A percentile compares a stretch with the other conserved stretches of the same genome.
phyloP scores from a whole-genome alignment of 2,113 vertebrate species.

The Ailuropoda melanoleuca region DNA sequence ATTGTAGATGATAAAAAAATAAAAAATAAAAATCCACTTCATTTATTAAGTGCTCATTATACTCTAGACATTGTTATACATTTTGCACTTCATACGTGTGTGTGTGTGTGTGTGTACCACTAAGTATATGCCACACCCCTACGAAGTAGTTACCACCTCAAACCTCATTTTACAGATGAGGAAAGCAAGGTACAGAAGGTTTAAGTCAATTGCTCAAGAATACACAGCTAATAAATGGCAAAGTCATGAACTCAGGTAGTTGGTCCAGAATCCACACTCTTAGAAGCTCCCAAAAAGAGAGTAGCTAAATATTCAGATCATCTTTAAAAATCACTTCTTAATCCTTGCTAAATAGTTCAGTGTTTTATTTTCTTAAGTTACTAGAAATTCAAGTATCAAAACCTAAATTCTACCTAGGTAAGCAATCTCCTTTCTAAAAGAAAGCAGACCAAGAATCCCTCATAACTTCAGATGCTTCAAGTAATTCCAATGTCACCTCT shows the following conservation, averaged over 20 bases:
- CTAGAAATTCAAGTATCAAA: constrained; percentile 37
- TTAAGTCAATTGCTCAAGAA: background rate
- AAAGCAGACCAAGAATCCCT: background rate
- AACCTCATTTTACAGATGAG: background rate
- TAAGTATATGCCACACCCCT: background rate
- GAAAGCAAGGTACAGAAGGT: background rate
- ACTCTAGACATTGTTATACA: background rate
- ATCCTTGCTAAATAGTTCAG: background rate
- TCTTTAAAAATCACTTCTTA: background rate
- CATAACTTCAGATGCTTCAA: background rate
- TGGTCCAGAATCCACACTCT: background rate
- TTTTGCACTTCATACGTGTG: background rate
- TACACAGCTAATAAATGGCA: background rate
- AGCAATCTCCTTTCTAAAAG: background rate
- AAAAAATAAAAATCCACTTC: background rate
- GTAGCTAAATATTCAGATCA: background rate
- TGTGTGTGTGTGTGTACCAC: background rate
- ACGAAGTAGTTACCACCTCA: background rate
- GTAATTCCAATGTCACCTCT: constrained; percentile 24
- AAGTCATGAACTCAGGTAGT: background rate
- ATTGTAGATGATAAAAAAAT: background rate
- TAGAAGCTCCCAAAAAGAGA: background rate
- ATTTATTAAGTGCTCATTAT: background rate
- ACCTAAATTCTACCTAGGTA: background rate
- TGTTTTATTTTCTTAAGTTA: background rate